These are phyloP conservation scores for Drosophila ananassae DNA, from an alignment of 1,140 invertebrate species.

Conservation along the genomic window DNA sequence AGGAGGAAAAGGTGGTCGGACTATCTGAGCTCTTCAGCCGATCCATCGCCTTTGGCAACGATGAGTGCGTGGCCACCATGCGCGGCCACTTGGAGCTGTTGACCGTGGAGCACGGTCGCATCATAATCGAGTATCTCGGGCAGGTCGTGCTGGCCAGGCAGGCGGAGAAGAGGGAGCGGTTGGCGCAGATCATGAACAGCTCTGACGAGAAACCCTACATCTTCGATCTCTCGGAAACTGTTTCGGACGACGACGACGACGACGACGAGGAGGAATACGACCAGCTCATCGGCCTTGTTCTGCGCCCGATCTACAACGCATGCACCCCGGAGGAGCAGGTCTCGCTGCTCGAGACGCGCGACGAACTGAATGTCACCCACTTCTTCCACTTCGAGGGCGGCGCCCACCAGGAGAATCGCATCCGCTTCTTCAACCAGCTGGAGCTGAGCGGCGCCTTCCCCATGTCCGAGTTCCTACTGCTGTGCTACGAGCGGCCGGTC, in stretches of 20 bases:
- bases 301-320: constrained; percentile 20
- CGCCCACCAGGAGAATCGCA: not conserved
- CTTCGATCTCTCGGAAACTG: not conserved
- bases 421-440: constrained; percentile 37
- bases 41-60: constrained; percentile 53
- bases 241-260: not conserved
- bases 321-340: constrained; percentile 9
- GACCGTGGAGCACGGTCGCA: not conserved
- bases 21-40: constrained; percentile 48
- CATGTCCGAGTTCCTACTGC: constrained; percentile 12
- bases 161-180: not conserved
- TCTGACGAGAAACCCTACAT: too few relatives aligned
- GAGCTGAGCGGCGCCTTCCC: not conserved
- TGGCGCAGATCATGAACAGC: not conserved
- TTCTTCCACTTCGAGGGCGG: not conserved
- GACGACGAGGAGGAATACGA: constrained; percentile 1
- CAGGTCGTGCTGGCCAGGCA: constrained; percentile 15
- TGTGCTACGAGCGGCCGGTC: constrained; percentile 34
- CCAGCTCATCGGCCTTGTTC: constrained; percentile 1
- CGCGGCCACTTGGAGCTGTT: constrained; percentile 43
- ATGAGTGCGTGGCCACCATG: constrained; percentile 68
- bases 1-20: constrained; percentile 17
- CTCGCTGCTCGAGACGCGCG: constrained; percentile 26
- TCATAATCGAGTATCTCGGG: constrained; percentile 19
- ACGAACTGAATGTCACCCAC: constrained; percentile 5